phyloP scores from a whole-genome alignment of 92 coral and sea anemone species.

The Pocillopora meandrina region DNA sequence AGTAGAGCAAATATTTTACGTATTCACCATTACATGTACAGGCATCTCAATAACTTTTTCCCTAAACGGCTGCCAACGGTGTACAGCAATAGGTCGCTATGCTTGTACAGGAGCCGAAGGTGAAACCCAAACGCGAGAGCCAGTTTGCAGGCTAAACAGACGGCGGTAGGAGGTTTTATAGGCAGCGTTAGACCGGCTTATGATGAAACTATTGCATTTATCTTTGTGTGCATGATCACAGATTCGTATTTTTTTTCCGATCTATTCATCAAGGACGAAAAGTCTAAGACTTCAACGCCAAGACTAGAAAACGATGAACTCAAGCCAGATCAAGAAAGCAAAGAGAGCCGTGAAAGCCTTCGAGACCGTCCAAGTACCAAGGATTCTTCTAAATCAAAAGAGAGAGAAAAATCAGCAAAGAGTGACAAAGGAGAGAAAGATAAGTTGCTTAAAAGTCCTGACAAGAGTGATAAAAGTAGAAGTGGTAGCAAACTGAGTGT shows the following conservation, averaged over 20 bases:
- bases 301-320: slow-evolving; percentile 41
- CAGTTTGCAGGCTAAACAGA: no score
- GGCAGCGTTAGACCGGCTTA: no score
- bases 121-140: no score
- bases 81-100: no score
- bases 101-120: no score
- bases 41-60: no score
- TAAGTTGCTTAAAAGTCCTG: slow-evolving; percentile 40
- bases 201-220: no score
- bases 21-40: no score
- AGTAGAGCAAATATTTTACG: no score
- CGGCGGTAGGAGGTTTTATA: no score
- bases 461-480: slow-evolving; percentile 62
- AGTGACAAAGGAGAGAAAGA: slow-evolving; percentile 75
- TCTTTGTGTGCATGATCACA: no score
- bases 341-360: slow-evolving; percentile 68
- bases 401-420: slow-evolving; percentile 75
- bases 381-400: slow-evolving; percentile 66
- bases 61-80: no score
- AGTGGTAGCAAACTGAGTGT: slow-evolving; percentile 67
- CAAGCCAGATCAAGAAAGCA: slow-evolving; percentile 54
- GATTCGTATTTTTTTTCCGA: neutral
- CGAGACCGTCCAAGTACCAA: slow-evolving; percentile 64
- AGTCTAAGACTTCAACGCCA: slow-evolving; percentile 33
- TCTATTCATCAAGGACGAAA: slow-evolving; percentile 32